phyloP scores from a whole-genome alignment of 2,888 invertebrate genomes.

The Caenorhabditis imperialis region DNA sequence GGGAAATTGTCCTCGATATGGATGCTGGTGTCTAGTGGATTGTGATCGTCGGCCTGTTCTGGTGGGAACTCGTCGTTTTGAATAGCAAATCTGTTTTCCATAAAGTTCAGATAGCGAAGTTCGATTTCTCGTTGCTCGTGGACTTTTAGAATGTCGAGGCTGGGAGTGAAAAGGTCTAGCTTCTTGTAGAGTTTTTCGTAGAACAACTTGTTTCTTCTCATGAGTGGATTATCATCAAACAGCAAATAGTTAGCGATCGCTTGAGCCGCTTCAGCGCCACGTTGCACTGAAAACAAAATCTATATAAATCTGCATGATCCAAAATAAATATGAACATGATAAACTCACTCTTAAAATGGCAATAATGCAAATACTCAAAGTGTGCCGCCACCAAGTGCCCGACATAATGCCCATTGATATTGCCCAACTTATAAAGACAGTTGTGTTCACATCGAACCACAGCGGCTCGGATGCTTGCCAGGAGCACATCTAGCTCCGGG shows the following conservation, averaged over 20 bases:
- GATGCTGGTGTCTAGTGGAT: constrained; percentile 51
- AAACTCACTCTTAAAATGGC: constrained; percentile 72
- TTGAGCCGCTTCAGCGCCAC: constrained; percentile 71
- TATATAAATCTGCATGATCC: too few species aligned
- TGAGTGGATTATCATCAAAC: constrained; percentile 70
- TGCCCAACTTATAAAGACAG: constrained; percentile 64
- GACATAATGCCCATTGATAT: constrained; percentile 72
- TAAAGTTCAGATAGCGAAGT: constrained; percentile 66
- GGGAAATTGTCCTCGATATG: constrained; percentile 42
- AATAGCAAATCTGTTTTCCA: constrained; percentile 67
- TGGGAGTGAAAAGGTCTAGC: constrained; percentile 61
- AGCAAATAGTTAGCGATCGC: constrained; percentile 73
- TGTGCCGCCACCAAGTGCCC: constrained; percentile 68
- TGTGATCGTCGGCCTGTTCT: constrained; percentile 65
- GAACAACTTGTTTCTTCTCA: constrained; percentile 71
- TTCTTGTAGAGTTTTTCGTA: constrained; percentile 67
- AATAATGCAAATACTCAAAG: constrained; percentile 74
- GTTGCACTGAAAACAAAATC: constrained; percentile 64
- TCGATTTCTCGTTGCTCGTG: constrained; percentile 62
- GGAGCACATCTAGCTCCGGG: constrained; percentile 69
- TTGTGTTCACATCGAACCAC: constrained; percentile 67
- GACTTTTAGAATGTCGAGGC: constrained; percentile 61
- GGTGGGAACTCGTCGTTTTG: constrained; percentile 63
- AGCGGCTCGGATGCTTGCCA: constrained; percentile 65
- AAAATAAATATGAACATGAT: too few species aligned